Conservation (phyloP, 2,113 vertebrate species). For the Scomber japonicus region DNA sequence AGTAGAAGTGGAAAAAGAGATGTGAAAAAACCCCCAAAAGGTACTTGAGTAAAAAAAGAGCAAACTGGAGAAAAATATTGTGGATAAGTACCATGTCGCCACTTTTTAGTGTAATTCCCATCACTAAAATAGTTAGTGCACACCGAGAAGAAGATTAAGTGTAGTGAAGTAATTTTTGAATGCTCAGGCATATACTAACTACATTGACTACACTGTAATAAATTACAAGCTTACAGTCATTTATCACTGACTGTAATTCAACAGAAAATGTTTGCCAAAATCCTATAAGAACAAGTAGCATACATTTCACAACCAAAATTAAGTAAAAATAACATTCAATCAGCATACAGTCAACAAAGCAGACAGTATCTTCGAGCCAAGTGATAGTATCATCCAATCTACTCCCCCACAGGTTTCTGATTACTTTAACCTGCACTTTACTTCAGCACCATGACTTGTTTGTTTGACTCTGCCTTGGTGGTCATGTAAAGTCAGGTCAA, state of each 20-base stretch:
- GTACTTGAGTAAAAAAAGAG: neutral
- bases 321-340: neutral
- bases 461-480: too few species aligned
- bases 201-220: neutral
- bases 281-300: neutral
- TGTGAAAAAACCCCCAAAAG: neutral
- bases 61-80: neutral
- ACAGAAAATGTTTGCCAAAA: conserved; percentile 6
- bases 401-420: neutral
- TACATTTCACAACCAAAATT: neutral
- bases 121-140: neutral
- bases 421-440: neutral
- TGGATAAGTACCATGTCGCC: neutral
- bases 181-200: neutral
- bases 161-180: conserved; percentile 28
- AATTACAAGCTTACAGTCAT: conserved; percentile 11
- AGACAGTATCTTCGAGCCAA: neutral
- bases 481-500: neutral
- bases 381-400: neutral
- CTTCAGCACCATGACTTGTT: neutral
- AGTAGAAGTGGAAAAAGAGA: conserved; percentile 22
- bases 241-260: conserved; percentile 5
- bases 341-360: too few species aligned
- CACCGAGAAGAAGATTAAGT: conserved; percentile 3
- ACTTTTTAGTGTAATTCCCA: neutral